These are phyloP conservation scores for Tauraco hartlaubi DNA, from an alignment of 2,797 vertebrate species.

Conservation along the genomic window DNA sequence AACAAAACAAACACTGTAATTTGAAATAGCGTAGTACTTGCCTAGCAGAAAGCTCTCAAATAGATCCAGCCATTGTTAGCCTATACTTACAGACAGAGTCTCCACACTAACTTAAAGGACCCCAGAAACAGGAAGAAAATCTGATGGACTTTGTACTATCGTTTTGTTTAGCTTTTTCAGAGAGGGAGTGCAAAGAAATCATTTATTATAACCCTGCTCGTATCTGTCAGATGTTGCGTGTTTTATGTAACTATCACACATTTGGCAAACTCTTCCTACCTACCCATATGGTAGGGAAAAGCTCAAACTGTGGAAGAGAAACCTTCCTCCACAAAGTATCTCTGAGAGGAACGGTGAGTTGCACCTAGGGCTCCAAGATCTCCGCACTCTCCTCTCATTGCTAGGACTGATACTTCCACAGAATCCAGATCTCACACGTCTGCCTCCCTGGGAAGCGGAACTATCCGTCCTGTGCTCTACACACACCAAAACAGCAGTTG, in stretches of 20 bases:
- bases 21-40: not conserved
- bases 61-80: not conserved
- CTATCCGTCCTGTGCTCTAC: not conserved
- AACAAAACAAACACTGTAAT: not conserved
- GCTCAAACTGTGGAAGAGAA: conserved; percentile 41
- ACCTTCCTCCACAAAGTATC: conserved; percentile 16
- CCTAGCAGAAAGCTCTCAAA: not conserved
- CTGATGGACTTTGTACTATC: not conserved
- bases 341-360: not conserved
- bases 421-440: not conserved
- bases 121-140: not conserved
- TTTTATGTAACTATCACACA: conserved; percentile 67
- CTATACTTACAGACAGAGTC: not conserved
- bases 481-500: not conserved
- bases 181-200: not conserved
- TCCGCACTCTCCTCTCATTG: fast-evolving
- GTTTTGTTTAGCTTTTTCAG: not conserved
- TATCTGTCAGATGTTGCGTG: conserved; percentile 58
- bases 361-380: not conserved
- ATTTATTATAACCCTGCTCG: not conserved
- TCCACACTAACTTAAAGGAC: not conserved
- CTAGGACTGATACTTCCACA: not conserved
- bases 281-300: conserved; percentile 57
- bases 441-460: not conserved
- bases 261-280: conserved; percentile 67